A percentile compares a stretch with the other conserved stretches of the same genome.
Evolutionary conservation across 2,113 vertebrate genomes (phyloP).

Genomic region (Channa argus): DNA sequence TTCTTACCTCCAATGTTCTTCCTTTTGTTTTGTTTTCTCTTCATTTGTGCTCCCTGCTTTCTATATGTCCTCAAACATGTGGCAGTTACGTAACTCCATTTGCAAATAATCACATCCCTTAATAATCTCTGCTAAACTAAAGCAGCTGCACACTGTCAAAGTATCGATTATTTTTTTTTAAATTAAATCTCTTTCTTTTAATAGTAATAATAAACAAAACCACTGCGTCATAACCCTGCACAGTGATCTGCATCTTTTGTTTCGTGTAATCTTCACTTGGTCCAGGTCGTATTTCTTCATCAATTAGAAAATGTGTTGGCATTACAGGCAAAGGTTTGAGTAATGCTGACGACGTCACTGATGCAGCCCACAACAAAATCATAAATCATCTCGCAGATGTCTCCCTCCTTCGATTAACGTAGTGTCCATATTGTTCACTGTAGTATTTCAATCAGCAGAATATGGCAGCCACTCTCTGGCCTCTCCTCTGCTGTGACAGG

Average conservation of each 20-base stretch:
- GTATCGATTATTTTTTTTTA: too few species aligned
- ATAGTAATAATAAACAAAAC: neutral
- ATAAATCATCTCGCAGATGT: conserved; percentile 83
- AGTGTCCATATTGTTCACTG: conserved; percentile 77
- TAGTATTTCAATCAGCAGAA: conserved; percentile 80
- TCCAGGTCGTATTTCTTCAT: conserved; percentile 22
- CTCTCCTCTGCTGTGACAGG: conserved; percentile 75
- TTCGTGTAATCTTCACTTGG: neutral
- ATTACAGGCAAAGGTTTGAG: conserved; percentile 36
- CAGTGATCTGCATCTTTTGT: neutral
- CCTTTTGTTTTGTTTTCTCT: too few species aligned
- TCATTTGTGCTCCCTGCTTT: neutral
- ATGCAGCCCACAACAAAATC: conserved; percentile 75
- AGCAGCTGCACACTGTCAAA: neutral
- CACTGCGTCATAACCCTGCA: neutral
- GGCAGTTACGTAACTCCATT: too few species aligned
- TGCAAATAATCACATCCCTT: too few species aligned
- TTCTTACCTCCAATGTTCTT: neutral
- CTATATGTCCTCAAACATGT: too few species aligned
- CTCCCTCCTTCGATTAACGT: conserved; percentile 77
- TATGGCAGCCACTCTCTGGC: conserved; percentile 71
- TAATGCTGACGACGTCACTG: conserved; percentile 80
- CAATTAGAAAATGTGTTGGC: conserved; percentile 61
- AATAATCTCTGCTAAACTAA: too few species aligned
- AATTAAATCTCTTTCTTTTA: too few species aligned